Evolutionary conservation across 2,113 vertebrate species (phyloP), one percentile per base, ranked within the genome.

Genomic region (Salvelinus alpinus): DNA sequence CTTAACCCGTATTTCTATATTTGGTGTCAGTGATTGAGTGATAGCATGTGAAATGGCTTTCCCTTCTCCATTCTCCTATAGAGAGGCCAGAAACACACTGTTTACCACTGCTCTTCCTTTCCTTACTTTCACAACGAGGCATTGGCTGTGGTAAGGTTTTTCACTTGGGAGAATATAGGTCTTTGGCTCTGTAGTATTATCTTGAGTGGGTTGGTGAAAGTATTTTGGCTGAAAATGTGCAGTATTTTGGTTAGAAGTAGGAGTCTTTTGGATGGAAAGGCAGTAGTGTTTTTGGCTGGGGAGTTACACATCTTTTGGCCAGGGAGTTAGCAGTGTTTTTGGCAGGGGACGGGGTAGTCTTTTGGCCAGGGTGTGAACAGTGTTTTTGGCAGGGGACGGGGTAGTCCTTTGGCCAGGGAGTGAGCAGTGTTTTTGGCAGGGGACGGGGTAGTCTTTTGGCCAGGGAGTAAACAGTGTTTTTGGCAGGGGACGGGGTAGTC

Each of bases 11-110:
- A 86, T 88, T 89, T 86, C 86, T 89, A 87, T 88, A 88, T 89
- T 90, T 89, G 87, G 87, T 90, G 89, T 90, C 86, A 79, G 83
- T 88, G 90, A 92, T 91, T 88, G 90, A 92, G 82, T 81, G 91
- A 91, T 92, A 81, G 90, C 84, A 88, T 81, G 86, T 71, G 83
- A 88, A 91, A 88, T 85, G 78, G 65, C 65, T 90, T 88, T 83
- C 77, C 59, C 70, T 79, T 70, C 75, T 80, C 77, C 77, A 73
- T 81, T n/a, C 20, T 62, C 59, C 7, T n/a, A 6, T 20, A 22
- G 78, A 82, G 75, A 64, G 75, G 77, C 78, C 64, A 75, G 38
- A 80, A 64, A 81, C 77, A 78, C 72, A 77, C 22, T 2, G 59
- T 62, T 62, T 11, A 81, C 85, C 73, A 86, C 80, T 85, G 82